Conservation (phyloP, 2,797 vertebrate species). For the Hemibagrus guttatus region DNA sequence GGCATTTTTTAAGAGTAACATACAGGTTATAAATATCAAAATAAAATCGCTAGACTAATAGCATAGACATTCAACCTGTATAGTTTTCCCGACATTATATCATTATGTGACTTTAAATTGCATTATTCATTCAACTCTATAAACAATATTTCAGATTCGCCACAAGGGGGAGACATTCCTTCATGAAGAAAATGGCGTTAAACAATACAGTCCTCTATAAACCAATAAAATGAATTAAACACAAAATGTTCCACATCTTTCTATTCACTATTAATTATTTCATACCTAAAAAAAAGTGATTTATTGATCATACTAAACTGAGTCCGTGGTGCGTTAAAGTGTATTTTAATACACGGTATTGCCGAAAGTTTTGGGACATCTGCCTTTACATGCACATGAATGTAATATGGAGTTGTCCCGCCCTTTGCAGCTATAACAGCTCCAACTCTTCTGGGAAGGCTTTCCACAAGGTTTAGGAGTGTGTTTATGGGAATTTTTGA, state of each 20-base stretch:
- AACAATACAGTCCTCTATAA: background rate
- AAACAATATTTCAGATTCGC: background rate
- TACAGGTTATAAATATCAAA: background rate
- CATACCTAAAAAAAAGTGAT: background rate
- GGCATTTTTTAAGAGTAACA: background rate
- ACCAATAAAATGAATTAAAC: background rate
- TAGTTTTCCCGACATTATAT: background rate
- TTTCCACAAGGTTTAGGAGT: too few relatives aligned
- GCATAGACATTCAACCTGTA: too few relatives aligned
- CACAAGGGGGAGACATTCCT: slow-evolving; percentile 28
- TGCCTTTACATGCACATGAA: too few relatives aligned
- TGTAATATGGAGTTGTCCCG: too few relatives aligned
- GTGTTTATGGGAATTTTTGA: too few relatives aligned
- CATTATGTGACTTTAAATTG: too few relatives aligned
- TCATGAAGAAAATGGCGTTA: background rate
- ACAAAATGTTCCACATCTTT: background rate
- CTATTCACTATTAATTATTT: background rate
- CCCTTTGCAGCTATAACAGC: too few relatives aligned
- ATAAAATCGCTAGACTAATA: background rate
- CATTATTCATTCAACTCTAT: background rate
- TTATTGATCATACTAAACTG: background rate
- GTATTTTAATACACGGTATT: too few relatives aligned
- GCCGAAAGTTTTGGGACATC: too few relatives aligned
- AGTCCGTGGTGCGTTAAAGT: background rate
- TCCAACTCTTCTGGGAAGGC: too few relatives aligned